Evolutionary conservation across 2,113 vertebrate species (phyloP).

Genomic region (Prionailurus bengalensis): DNA sequence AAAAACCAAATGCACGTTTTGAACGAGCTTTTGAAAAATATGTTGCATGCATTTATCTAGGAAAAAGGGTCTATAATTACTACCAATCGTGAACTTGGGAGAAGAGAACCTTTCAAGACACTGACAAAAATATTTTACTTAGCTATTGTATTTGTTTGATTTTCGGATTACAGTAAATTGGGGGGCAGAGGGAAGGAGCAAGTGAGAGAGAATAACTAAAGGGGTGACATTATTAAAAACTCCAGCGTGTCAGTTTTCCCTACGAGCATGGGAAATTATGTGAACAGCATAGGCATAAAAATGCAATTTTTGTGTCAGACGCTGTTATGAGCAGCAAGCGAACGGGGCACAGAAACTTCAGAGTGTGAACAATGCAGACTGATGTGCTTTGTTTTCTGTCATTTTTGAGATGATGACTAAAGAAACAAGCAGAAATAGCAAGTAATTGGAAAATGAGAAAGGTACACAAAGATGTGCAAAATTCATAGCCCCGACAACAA

Average conservation of each 20-base stretch:
- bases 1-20: neutral
- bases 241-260: accelerated
- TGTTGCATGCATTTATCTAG: neutral
- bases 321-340: neutral
- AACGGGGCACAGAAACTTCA: neutral
- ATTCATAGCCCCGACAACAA: accelerated
- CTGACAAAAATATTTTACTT: neutral
- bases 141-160: neutral
- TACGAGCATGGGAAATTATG: neutral
- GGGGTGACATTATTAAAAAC: neutral
- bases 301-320: too few species aligned
- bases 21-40: neutral
- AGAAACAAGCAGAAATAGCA: neutral
- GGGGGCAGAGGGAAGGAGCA: neutral
- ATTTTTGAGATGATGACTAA: neutral
- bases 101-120: neutral
- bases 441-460: neutral
- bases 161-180: neutral
- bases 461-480: neutral
- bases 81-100: neutral
- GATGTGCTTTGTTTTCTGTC: neutral
- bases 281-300: accelerated
- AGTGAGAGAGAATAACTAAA: neutral
- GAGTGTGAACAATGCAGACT: neutral
- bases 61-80: neutral